These are phyloP conservation scores for Phoenicopterus ruber DNA, from an alignment of 2,113 vertebrate species.

Conservation along the genomic window DNA sequence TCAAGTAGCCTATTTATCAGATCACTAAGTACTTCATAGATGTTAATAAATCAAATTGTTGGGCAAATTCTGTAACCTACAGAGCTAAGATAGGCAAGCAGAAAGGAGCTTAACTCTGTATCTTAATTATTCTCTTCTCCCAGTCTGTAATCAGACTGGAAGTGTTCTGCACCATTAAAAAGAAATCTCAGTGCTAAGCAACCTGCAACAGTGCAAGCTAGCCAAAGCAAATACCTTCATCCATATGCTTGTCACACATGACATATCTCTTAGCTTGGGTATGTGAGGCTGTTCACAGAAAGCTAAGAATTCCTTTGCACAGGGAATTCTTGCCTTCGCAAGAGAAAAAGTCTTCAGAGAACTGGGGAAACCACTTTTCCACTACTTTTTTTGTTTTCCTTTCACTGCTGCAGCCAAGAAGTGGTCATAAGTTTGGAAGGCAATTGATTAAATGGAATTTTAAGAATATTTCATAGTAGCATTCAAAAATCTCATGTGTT, in stretches of 20 bases:
- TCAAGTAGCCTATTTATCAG: neutral
- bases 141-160: neutral
- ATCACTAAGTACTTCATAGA: neutral
- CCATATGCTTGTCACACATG: neutral
- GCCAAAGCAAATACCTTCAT: neutral
- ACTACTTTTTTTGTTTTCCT: neutral
- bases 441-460: neutral
- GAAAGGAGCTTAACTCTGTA: neutral
- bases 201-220: neutral
- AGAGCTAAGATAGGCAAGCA: neutral
- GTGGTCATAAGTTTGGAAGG: neutral
- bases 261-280: neutral
- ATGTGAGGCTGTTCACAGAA: neutral
- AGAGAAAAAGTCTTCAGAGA: neutral
- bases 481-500: neutral
- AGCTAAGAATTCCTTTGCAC: neutral
- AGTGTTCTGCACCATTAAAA: neutral
- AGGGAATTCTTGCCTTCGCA: neutral
- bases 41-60: neutral
- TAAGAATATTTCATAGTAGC: neutral
- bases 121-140: neutral
- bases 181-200: neutral
- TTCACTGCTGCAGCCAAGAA: neutral
- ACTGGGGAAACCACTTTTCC: neutral
- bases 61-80: neutral